phyloP scores from a whole-genome alignment of 2,797 vertebrate genomes.

The Xenentodon cancila region DNA sequence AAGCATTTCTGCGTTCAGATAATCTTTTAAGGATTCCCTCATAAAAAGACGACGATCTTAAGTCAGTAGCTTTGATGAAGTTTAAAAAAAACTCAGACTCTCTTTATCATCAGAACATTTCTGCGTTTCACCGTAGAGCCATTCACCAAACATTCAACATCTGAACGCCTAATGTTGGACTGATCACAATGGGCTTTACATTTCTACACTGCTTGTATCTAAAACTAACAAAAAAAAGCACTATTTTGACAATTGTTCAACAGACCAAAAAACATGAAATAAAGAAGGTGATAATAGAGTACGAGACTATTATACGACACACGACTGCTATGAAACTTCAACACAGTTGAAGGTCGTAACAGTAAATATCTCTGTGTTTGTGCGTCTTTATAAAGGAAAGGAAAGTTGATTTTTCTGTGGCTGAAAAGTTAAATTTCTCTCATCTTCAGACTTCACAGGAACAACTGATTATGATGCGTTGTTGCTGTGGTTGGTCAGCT shows the following conservation, averaged over 20 bases:
- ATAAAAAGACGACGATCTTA: background rate
- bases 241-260: slow-evolving; percentile 12
- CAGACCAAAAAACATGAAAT: slow-evolving; percentile 16
- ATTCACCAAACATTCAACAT: slow-evolving; percentile 26
- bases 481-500: too few relatives aligned
- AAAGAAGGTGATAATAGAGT: too few relatives aligned
- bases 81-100: slow-evolving; percentile 4
- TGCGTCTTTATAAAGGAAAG: too few relatives aligned
- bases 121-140: slow-evolving; percentile 10
- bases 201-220: slow-evolving; percentile 5
- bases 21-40: background rate
- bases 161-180: background rate
- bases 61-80: background rate
- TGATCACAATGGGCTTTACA: slow-evolving; percentile 19
- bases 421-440: too few relatives aligned
- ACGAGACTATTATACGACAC: background rate
- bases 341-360: background rate
- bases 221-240: slow-evolving; percentile 1
- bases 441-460: too few relatives aligned
- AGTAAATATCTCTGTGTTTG: background rate
- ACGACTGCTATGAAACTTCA: background rate
- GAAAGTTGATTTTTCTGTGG: too few relatives aligned
- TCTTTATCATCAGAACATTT: slow-evolving; percentile 8
- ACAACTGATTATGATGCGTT: too few relatives aligned
- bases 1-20: slow-evolving; percentile 16